Base-by-base conservation (phyloP, 2,888 invertebrate species). In the Patella caerulea region DNA sequence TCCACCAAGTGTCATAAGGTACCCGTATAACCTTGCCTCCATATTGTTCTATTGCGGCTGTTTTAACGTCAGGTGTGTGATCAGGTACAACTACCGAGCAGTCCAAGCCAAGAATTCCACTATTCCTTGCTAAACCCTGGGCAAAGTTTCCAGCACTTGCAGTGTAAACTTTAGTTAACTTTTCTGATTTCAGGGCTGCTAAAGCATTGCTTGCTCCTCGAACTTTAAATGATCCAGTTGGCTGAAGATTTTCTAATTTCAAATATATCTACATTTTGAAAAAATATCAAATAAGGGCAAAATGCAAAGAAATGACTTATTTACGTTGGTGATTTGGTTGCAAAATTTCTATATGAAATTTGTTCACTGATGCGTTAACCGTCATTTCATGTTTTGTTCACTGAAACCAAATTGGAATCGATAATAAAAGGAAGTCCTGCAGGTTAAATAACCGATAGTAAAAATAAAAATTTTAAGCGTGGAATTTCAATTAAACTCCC, bases 61-160 rank as follows among this genome's bases (percentile, higher is more conserved):
- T 19, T 78, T 90, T 90, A 9, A 87, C 84, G 52, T 83, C 78
- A 0, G 88, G 87, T 12, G 88, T 88, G 74, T 86, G 83, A 29
- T 88, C 87, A 19, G 89, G 90, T 14, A 87, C 86, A n/a, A 89
- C 65, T 7, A 89, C 83, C n/a, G 86, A 78, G 77, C 90, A 90
- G 0, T 84, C 79, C 14, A 88, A 74, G 2, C 81, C 81, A 24
- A 82, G 74, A 71, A 84, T 78, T 52, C 79, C 78, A 14, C 87
- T 85, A 77, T 82, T 85, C 85, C 86, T 88, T 17, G 90, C 85
- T 52, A 90, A 79, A 15, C 89, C 90, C 79, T 88, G 89, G 7
- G 90, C 90, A 82, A 91, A 90, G 78, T 91, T 91, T 1, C 90
- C 90, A 7, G 88, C 87, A 81, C 90, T 90, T 11, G 88, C 87